These are phyloP conservation scores for Bolinopsis microptera DNA, from an alignment of 37 sponge, comb jelly and placozoan genomes.

Conservation along the genomic window DNA sequence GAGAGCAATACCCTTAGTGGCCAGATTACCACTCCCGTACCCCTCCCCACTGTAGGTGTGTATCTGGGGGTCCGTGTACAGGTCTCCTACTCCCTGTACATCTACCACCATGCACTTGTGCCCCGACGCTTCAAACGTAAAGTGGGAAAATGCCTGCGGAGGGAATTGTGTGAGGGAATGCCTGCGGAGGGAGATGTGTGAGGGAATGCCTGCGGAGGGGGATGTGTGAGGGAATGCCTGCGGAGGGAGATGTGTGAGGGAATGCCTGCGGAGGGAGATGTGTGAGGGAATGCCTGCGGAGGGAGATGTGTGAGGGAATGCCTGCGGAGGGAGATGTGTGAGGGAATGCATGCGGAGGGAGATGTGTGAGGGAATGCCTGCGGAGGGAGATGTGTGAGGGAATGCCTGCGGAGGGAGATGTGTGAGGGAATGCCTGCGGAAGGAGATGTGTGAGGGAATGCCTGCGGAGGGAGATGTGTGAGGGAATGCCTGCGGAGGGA, in stretches of 20 bases:
- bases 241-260: background rate
- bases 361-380: background rate
- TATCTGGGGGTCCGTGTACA: conserved; percentile 96
- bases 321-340: background rate
- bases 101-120: conserved; percentile 88
- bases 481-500: conserved; percentile 75
- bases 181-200: too few relatives aligned
- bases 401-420: background rate
- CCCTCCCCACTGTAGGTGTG: conserved; percentile 77
- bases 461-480: conserved; percentile 64
- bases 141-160: conserved; percentile 85
- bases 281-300: background rate
- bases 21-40: conserved; percentile 86
- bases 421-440: background rate
- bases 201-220: background rate
- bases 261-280: too few relatives aligned
- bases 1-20: conserved; percentile 86
- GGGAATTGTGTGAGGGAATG: background rate
- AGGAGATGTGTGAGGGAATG: background rate
- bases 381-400: background rate
- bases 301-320: background rate
- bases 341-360: too few relatives aligned
- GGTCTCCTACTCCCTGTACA: conserved; percentile 93
- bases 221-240: background rate
- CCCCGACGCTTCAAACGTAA: conserved; percentile 85